phyloP scores from a whole-genome alignment of 2,797 vertebrate genomes.

The Alca torda region DNA sequence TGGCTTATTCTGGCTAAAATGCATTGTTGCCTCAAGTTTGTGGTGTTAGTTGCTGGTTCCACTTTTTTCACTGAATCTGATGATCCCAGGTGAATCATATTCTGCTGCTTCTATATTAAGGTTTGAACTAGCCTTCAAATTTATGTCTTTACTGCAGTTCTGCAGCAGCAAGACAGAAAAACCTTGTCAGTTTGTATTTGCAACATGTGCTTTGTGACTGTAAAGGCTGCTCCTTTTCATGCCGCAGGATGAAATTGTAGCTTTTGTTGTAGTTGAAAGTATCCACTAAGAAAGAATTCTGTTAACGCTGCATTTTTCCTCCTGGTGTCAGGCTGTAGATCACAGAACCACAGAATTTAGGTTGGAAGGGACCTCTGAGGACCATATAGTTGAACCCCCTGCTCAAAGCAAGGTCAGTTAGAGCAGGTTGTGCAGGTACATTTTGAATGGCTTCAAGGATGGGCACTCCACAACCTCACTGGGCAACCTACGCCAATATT shows the following conservation, averaged over 20 bases:
- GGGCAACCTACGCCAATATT: neutral
- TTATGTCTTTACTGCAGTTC: neutral
- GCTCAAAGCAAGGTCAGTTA: neutral
- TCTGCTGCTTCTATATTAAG: neutral
- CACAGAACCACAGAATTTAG: neutral
- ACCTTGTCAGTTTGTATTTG: neutral
- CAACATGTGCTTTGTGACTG: neutral
- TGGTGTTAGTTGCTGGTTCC: neutral
- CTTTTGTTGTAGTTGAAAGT: neutral
- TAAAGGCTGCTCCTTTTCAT: neutral
- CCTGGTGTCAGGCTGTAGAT: neutral
- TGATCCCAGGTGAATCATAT: neutral
- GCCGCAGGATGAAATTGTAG: neutral
- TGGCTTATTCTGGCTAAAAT: neutral
- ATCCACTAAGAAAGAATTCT: neutral
- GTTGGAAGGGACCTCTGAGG: neutral
- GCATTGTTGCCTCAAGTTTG: neutral
- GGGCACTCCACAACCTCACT: neutral
- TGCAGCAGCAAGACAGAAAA: neutral
- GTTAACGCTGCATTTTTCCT: neutral
- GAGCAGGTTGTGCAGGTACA: neutral
- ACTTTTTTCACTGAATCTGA: neutral
- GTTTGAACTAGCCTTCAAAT: neutral
- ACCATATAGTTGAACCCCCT: neutral
- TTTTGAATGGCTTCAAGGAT: neutral